Conservation (phyloP, 53 echinoderm and acorn worm species). For the Apostichopus leukothele region DNA sequence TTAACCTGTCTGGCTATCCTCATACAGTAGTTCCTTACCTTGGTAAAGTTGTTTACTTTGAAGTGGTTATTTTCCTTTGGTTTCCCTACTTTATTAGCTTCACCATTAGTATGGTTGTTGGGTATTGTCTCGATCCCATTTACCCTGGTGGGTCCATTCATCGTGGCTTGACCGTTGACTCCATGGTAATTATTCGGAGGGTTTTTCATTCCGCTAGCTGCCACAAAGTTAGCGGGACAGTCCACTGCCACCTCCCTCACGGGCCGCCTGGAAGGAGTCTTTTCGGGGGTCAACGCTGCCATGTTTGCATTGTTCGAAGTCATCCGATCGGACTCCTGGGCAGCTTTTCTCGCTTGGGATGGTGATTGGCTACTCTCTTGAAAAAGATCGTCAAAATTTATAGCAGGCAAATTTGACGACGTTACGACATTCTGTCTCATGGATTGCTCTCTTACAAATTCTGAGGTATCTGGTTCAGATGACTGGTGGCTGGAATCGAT, state of each 20-base stretch:
- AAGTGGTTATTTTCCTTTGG: slow-evolving; percentile 26
- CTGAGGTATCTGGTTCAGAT: not conserved
- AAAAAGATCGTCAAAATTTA: slow-evolving; percentile 31
- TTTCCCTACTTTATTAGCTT: slow-evolving; percentile 3
- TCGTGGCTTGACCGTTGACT: slow-evolving; percentile 69
- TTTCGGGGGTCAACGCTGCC: slow-evolving; percentile 26
- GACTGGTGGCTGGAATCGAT: slow-evolving; percentile 19
- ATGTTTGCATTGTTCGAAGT: slow-evolving; percentile 39
- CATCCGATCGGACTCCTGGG: slow-evolving; percentile 6
- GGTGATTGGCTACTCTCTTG: slow-evolving; percentile 7
- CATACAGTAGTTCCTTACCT: not conserved
- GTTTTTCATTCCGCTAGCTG: slow-evolving; percentile 99
- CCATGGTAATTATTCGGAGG: slow-evolving; percentile 57
- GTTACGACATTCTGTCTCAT: slow-evolving; percentile 34
- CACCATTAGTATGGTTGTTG: slow-evolving; percentile 36
- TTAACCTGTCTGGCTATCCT: too few relatives aligned
- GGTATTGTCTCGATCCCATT: slow-evolving; percentile 42
- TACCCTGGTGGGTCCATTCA: slow-evolving; percentile 60
- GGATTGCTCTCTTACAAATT: slow-evolving; percentile 47
- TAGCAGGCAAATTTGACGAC: not conserved
- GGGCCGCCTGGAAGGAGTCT: slow-evolving; percentile 32
- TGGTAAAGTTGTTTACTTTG: slow-evolving; percentile 23
- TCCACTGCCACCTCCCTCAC: slow-evolving; percentile 93
- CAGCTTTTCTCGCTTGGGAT: not conserved
- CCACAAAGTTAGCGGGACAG: slow-evolving; percentile 96